phyloP scores from a whole-genome alignment of 2,113 vertebrate species.

The Myocastor coypus region DNA sequence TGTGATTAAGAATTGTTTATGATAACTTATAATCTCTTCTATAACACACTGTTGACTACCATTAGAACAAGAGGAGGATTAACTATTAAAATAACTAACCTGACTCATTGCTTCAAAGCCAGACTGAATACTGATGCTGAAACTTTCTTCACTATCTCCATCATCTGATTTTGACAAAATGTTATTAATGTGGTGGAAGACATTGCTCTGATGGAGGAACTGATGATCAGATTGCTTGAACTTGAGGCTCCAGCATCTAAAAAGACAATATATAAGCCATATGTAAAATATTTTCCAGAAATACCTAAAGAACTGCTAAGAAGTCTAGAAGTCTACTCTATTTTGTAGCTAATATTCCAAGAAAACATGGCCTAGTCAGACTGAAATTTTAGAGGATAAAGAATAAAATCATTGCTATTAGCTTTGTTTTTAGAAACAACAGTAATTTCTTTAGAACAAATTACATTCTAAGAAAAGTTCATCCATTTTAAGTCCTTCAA shows the following conservation, averaged over 20 bases:
- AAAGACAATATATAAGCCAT: slow-evolving; percentile 64
- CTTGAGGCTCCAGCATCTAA: slow-evolving; percentile 99
- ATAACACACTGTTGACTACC: background rate
- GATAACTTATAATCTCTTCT: background rate
- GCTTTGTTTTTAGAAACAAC: background rate
- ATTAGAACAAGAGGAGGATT: background rate
- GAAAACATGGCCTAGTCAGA: background rate
- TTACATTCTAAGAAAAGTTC: slow-evolving; percentile 42
- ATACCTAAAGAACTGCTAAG: background rate
- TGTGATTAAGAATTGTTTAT: background rate
- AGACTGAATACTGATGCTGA: slow-evolving; percentile 98
- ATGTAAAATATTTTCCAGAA: background rate
- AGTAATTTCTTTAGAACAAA: background rate
- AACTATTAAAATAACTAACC: slow-evolving; percentile 84
- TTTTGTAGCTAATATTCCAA: background rate
- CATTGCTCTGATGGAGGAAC: slow-evolving; percentile 99
- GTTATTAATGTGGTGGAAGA: slow-evolving; percentile 99
- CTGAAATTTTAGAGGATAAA: background rate
- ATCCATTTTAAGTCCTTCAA: slow-evolving; percentile 40
- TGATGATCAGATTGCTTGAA: slow-evolving; percentile 99
- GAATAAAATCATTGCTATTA: background rate
- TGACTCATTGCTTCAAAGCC: slow-evolving; percentile 98
- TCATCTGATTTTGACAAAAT: slow-evolving; percentile 99
- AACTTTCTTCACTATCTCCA: slow-evolving; percentile 98
- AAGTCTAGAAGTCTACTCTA: background rate